These are phyloP conservation scores for Zoanthus gigantus DNA, from an alignment of 92 coral and sea anemone genomes.

Conservation along the genomic window DNA sequence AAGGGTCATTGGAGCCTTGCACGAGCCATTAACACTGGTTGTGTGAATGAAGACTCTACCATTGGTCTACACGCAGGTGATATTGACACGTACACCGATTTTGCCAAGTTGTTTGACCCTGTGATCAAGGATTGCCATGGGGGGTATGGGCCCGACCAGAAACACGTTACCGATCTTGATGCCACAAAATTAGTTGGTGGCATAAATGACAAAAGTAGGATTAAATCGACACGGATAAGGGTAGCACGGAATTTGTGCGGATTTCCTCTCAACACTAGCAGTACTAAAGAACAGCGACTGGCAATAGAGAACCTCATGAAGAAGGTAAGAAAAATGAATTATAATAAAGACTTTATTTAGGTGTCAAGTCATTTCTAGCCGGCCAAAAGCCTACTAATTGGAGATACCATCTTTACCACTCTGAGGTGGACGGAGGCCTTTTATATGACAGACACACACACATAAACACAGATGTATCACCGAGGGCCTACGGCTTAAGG, in stretches of 20 bases:
- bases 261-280: slow-evolving; percentile 73
- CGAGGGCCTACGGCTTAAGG: no score
- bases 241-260: slow-evolving; percentile 74
- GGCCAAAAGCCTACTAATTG: no score
- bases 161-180: slow-evolving; percentile 73
- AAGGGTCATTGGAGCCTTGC: slow-evolving; percentile 68
- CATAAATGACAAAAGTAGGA: slow-evolving; percentile 58
- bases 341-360: no score
- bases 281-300: slow-evolving; percentile 65
- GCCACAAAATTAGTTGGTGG: slow-evolving; percentile 57
- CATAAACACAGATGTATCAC: no score
- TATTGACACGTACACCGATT: slow-evolving; percentile 69
- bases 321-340: slow-evolving; percentile 38
- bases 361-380: no score
- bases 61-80: slow-evolving; percentile 79
- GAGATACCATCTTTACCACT: no score
- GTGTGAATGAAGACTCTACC: slow-evolving; percentile 54
- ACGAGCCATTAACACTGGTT: slow-evolving; percentile 72
- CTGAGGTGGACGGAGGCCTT: no score
- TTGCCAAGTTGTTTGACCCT: slow-evolving; percentile 70
- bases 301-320: slow-evolving; percentile 67
- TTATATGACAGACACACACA: no score
- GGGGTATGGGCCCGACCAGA: slow-evolving; percentile 59
- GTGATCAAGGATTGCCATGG: slow-evolving; percentile 74
- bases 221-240: slow-evolving; percentile 73